Conservation (phyloP, 1,140 invertebrate species). For the Batillaria attramentaria region DNA sequence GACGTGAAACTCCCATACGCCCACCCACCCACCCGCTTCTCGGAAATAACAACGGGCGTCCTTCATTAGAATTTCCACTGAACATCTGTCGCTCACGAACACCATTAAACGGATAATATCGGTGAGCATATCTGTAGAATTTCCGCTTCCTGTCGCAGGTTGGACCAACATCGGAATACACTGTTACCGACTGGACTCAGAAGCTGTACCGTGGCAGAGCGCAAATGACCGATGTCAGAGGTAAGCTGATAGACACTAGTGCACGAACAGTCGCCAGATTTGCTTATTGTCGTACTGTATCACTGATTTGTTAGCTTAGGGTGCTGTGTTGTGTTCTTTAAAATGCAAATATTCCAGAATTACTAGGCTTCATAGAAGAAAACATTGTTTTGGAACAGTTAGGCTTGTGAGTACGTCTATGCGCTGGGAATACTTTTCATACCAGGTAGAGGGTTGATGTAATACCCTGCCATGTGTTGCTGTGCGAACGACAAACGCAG, state of each 20-base stretch:
- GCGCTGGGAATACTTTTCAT: too few relatives aligned
- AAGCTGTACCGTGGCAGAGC: conserved; percentile 15
- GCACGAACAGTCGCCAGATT: background rate
- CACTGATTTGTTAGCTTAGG: background rate
- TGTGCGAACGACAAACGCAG: too few relatives aligned
- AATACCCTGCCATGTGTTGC: too few relatives aligned
- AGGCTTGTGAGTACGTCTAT: background rate
- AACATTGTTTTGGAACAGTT: background rate
- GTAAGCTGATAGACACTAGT: background rate
- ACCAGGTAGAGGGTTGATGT: too few relatives aligned
- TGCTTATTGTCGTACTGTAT: background rate
- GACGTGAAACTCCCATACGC: background rate
- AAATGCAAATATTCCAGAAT: background rate
- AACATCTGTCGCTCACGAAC: background rate
- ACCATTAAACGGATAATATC: background rate
- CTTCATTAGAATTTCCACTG: background rate
- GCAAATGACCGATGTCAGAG: conserved; percentile 9
- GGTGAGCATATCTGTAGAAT: background rate
- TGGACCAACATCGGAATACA: conserved; percentile 15
- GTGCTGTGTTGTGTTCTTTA: background rate
- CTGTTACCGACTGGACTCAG: conserved; percentile 20
- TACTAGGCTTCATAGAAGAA: background rate
- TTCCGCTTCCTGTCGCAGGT: conserved; percentile 9
- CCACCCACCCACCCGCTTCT: background rate
- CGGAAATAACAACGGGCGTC: background rate